Evolutionary conservation across 2,113 vertebrate species (phyloP).

Genomic region (Charadrius vociferus): DNA sequence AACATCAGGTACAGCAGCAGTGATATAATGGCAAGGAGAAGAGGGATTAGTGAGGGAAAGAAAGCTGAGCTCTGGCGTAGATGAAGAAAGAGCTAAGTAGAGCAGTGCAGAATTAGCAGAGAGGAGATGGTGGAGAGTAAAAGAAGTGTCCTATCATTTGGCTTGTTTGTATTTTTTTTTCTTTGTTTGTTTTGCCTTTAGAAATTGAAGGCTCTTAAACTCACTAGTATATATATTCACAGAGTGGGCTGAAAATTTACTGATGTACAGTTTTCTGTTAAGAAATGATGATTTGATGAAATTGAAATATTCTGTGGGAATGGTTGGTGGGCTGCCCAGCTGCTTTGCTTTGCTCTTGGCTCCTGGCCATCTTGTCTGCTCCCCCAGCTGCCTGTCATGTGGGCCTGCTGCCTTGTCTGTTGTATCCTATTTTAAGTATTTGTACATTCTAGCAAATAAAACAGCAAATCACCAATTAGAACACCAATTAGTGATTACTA

Average conservation of each 20-base stretch:
- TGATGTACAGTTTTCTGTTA: not conserved
- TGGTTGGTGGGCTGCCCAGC: slow-evolving; percentile 67
- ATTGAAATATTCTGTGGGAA: slow-evolving; percentile 27
- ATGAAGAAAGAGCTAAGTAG: not conserved
- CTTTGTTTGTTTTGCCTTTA: not conserved
- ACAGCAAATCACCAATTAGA: slow-evolving; percentile 54
- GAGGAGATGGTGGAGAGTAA: not conserved
- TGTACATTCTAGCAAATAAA: slow-evolving; percentile 48
- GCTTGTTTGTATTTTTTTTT: not conserved
- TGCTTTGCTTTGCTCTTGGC: slow-evolving; percentile 58
- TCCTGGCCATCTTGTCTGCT: slow-evolving; percentile 54
- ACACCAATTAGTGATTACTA: slow-evolving; percentile 35
- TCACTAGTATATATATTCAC: not conserved
- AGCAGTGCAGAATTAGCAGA: not conserved
- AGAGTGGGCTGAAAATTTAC: not conserved
- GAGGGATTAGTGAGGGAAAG: not conserved
- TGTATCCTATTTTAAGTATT: slow-evolving; percentile 32
- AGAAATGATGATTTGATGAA: slow-evolving; percentile 25
- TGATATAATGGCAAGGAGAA: not conserved
- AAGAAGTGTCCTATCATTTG: not conserved
- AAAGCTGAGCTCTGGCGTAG: not conserved
- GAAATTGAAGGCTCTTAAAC: not conserved
- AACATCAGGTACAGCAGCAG: not conserved
- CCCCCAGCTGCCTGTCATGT: slow-evolving; percentile 56
- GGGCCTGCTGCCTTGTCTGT: slow-evolving; percentile 48